Evolutionary conservation across 1,140 invertebrate genomes (phyloP).

Genomic region (Drosophila novamexicana): DNA sequence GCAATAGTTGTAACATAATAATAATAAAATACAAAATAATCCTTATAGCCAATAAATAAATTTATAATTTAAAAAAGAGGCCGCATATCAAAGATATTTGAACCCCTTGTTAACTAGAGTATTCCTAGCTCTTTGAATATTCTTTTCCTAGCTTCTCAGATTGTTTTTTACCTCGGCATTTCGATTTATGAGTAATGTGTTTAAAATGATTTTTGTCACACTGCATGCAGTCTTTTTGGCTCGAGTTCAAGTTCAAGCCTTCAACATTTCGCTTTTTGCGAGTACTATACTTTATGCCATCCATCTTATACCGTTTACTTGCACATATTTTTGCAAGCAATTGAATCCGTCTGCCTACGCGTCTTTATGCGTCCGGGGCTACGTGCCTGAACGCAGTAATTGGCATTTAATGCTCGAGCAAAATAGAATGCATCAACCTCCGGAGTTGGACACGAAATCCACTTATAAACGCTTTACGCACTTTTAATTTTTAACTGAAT

Average conservation of each 20-base stretch:
- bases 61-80: too few species aligned
- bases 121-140: too few species aligned
- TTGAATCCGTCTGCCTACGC: constrained; percentile 52
- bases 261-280: constrained; percentile 16
- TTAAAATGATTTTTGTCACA: not conserved
- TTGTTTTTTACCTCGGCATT: too few species aligned
- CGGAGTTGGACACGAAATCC: constrained; percentile 26
- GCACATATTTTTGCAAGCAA: constrained; percentile 7
- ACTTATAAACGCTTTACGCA: constrained; percentile 64
- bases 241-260: constrained; percentile 20
- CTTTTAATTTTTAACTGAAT: constrained; percentile 62
- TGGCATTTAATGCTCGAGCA: constrained; percentile 59
- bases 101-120: too few species aligned
- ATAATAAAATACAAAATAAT: too few species aligned
- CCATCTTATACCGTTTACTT: constrained; percentile 17
- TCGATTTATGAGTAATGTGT: not conserved
- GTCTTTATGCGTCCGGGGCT: constrained; percentile 57
- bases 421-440: constrained; percentile 54
- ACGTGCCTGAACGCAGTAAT: constrained; percentile 68
- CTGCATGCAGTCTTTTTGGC: not conserved
- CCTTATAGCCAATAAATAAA: too few species aligned
- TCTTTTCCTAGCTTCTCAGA: too few species aligned
- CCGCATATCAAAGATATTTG: too few species aligned
- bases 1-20: too few species aligned
- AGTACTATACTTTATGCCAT: not conserved